Percentiles rank a stretch among this genome's conserved stretches.
phyloP scores from a whole-genome alignment of 2,888 invertebrate species.

The Meiosimyza platycephala region DNA sequence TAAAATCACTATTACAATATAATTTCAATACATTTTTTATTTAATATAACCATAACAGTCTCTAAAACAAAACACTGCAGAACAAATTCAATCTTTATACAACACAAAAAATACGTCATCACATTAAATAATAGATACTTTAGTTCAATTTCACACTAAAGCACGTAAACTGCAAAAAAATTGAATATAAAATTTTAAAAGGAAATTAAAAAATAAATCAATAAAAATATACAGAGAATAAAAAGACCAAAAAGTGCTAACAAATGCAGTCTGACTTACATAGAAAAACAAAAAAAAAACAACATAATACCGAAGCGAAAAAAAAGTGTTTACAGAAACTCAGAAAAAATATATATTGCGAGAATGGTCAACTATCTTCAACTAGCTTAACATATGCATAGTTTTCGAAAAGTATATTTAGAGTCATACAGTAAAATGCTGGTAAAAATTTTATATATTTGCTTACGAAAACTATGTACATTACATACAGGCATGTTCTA shows the following conservation, averaged over 20 bases:
- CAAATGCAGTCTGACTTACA: conserved; percentile 33
- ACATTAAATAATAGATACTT: neutral
- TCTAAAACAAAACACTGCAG: neutral
- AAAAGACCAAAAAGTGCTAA: conserved; percentile 25
- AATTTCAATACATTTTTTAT: conserved; percentile 7
- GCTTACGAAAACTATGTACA: too few species aligned
- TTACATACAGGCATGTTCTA: too few species aligned
- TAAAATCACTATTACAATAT: neutral
- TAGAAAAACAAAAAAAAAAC: conserved; percentile 8
- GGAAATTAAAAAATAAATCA: neutral
- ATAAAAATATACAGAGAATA: conserved; percentile 15
- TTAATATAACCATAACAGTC: neutral
- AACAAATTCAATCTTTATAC: neutral
- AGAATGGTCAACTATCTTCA: too few species aligned
- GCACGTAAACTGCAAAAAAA: neutral
- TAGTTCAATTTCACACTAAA: neutral
- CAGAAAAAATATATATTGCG: too few species aligned
- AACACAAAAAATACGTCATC: too few species aligned
- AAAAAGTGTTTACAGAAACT: too few species aligned
- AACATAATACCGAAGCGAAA: neutral
- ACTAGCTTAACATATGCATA: too few species aligned
- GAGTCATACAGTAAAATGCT: too few species aligned
- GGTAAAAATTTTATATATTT: too few species aligned
- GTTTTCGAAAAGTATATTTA: too few species aligned
- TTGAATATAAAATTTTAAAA: neutral